Evolutionary conservation across 2,888 invertebrate species (phyloP).

Genomic region (Myopa tessellatipennis): DNA sequence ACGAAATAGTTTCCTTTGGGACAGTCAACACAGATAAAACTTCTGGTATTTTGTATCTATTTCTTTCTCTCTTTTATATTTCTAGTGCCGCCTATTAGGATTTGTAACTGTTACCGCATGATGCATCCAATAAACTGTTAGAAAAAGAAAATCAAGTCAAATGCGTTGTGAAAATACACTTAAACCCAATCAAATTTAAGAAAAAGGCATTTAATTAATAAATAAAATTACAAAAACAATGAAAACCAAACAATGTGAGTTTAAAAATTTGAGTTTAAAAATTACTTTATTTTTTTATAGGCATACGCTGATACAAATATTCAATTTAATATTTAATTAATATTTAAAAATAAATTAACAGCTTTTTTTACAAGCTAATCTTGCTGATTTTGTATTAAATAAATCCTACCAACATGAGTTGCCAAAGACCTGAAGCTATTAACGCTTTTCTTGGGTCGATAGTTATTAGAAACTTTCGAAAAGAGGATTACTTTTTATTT

Average conservation of each 20-base stretch:
- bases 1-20: neutral
- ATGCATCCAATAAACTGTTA: conserved; percentile 62
- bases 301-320: no score
- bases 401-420: neutral
- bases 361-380: neutral
- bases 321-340: no score
- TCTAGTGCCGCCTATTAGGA: conserved; percentile 70
- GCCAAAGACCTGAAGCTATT: neutral
- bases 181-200: conserved; percentile 39
- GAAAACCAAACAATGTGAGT: conserved; percentile 27
- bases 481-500: conserved; percentile 1
- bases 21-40: conserved; percentile 25
- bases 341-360: no score
- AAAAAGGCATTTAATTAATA: conserved; percentile 45
- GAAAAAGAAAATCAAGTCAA: conserved; percentile 48
- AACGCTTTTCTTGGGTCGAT: neutral
- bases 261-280: conserved; percentile 21
- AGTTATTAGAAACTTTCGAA: neutral
- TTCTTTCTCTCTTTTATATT: conserved; percentile 58
- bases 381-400: conserved; percentile 10
- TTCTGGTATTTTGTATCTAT: conserved; percentile 45
- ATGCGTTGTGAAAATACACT: conserved; percentile 34
- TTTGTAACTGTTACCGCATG: conserved; percentile 67
- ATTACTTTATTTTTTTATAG: no score
- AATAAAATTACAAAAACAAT: conserved; percentile 36